Evolutionary conservation across 1,140 invertebrate genomes (phyloP), one percentile per base, ranked within the genome.

Genomic region (Frieseomelitta varia): DNA sequence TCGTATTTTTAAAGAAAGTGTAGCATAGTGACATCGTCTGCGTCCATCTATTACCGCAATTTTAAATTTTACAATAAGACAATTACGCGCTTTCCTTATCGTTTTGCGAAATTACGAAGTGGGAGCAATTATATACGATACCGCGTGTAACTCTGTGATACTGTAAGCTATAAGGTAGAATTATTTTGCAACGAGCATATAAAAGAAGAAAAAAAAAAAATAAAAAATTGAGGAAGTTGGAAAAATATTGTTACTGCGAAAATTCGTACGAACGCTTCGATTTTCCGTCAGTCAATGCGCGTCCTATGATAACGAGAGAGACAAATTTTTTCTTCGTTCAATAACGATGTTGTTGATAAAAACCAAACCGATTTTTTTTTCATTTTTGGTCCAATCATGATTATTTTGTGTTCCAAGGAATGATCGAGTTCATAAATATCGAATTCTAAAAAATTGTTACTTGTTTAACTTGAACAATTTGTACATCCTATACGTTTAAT

Each of bases 141-240:
- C 92, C 92, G 92, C 91, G 91, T 93, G 92, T 94, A 93, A 93
- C 90, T 94, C 94, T 94, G 93, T 94, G 94, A 94, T 94, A 94
- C 88, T 90, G 91, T 94, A 94, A 90, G 92, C 89, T 92, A 91
- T 94, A 94, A 94, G 93, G 87, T 94, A 93, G 90, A 94, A 91
- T 91, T 94, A 94, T 93, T 93, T 93, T 92, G 88, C 92, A 91
- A 91, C 87, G 87, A 91, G 90, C 82, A 72, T 84, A 78, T 63
- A 75, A 73, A 72, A 73, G 30, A 53, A 79, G 74, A 11, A n/a
- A 68, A 55, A 56, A 27, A 56, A 71, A 8, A 58, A 71, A 79
- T 65, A n/a, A 73, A 56, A 84, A 81, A 17, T 68, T 17, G 6
- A 72, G n/a, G 19, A n/a, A 73, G 69, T 74, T 55, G 61, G 27